Evolutionary conservation across 2,888 invertebrate species (phyloP).

Genomic region (Parthenolecanium corni): DNA sequence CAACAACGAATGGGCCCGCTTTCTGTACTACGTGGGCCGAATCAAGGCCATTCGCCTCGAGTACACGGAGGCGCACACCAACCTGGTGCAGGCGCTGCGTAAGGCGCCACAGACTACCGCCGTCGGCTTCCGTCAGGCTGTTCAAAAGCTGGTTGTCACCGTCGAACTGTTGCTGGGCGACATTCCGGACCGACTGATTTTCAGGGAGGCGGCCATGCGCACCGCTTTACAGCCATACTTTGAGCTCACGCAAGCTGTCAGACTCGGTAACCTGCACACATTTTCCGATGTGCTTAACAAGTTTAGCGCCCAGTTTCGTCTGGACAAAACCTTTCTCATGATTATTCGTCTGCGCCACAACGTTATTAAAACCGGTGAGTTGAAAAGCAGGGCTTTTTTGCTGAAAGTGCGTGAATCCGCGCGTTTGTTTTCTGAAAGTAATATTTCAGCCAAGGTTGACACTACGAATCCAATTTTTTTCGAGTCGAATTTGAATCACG

Average conservation of each 20-base stretch:
- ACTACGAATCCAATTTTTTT: too few relatives aligned
- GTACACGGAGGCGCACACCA: slow-evolving; percentile 94
- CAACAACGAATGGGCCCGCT: slow-evolving; percentile 98
- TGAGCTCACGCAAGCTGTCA: slow-evolving; percentile 91
- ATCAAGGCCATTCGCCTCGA: slow-evolving; percentile 97
- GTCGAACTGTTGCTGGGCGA: slow-evolving; percentile 92
- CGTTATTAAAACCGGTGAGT: slow-evolving; percentile 95
- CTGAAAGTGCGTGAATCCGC: too few relatives aligned
- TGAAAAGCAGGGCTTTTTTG: too few relatives aligned
- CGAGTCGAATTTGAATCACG: background rate
- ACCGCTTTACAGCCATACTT: slow-evolving; percentile 89
- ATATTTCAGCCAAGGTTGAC: too few relatives aligned
- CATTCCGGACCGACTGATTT: slow-evolving; percentile 92
- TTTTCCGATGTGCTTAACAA: slow-evolving; percentile 89
- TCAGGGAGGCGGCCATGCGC: slow-evolving; percentile 79
- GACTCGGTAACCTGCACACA: slow-evolving; percentile 84
- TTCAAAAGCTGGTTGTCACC: slow-evolving; percentile 86
- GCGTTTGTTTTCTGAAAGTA: too few relatives aligned
- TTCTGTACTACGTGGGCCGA: slow-evolving; percentile 89
- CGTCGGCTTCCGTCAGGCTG: slow-evolving; percentile 96
- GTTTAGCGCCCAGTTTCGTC: slow-evolving; percentile 80
- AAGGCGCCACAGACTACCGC: slow-evolving; percentile 97
- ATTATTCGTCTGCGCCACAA: slow-evolving; percentile 93
- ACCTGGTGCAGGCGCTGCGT: slow-evolving; percentile 83
- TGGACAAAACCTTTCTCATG: slow-evolving; percentile 89